Base-by-base conservation (phyloP, 1,140 invertebrate genomes). In the Hesperophylax magnus region DNA sequence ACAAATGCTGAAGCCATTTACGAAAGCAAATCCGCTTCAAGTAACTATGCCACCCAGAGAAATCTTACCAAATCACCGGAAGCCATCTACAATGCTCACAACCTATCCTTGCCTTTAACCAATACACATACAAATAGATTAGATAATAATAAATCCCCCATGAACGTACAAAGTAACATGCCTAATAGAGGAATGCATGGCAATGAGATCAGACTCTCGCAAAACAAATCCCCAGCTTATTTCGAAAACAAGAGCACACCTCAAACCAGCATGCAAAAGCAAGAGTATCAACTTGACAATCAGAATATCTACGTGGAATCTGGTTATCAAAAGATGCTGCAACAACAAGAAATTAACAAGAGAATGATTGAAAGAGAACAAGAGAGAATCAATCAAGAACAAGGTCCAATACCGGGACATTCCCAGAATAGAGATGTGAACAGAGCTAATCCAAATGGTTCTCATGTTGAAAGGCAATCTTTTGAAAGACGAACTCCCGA, bases 401-500 rank as follows among this genome's bases (percentile, higher is more conserved):
- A 67, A 67, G 67, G 53, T 11, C n/a, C 18, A n/a, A 65, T 47
- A 22, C 81, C 79, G 47, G 39, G 31, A 20, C 81, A 84, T 60
- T 80, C 77, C 18, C 83, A 84, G 39, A 56, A 80, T 31, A 47
- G 27, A 27, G 27, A 27, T 5, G 24, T 75, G 31, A 72, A 53
- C 39, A 69, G 54, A 58, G n/a, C 74, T 27, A 77, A 61, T 18
- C 54, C 77, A 52, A 78, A 56, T 27, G 60, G 67, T 17, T 31
- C 53, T 20, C 58, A 54, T 54, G 39, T 63, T 1, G 88, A 90
- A 76, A 84, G 88, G 61, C 88, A 90, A 76, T 84, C 88, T 77
- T 84, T 87, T 9, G 95, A 96, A 86, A 91, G 95, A 83, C 90
- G 95, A 81, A 96, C 95, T 8, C 95, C 95, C 0, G 96, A 97